A percentile compares a stretch with the other conserved stretches of the same genome.
phyloP scores from a whole-genome alignment of 2,797 vertebrate genomes.

The Chanos chanos region DNA sequence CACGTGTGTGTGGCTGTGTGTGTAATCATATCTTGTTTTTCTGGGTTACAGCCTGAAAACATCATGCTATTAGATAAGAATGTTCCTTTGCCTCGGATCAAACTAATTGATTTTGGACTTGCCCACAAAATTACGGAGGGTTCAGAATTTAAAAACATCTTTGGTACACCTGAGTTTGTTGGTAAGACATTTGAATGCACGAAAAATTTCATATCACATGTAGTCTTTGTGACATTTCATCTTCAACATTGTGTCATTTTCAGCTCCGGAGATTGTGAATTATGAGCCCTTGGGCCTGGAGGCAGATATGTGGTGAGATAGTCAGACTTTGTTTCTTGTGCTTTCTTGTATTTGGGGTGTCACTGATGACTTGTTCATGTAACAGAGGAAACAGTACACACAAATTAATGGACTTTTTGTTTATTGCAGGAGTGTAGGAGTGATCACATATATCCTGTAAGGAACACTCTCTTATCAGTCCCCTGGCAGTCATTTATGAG shows the following conservation, averaged over 20 bases:
- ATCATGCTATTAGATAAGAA: slow-evolving; percentile 95
- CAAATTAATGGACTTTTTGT: neutral
- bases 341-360: no score
- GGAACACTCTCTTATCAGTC: no score
- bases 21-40: slow-evolving; percentile 3
- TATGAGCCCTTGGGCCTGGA: slow-evolving; percentile 90
- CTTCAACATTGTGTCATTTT: slow-evolving; percentile 52
- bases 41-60: slow-evolving; percentile 85
- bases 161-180: slow-evolving; percentile 95
- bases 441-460: slow-evolving; percentile 98
- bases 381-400: neutral
- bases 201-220: neutral
- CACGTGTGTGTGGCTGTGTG: neutral
- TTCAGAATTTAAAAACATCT: slow-evolving; percentile 95
- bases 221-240: neutral
- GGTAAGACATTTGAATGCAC: slow-evolving; percentile 72
- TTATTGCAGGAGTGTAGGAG: slow-evolving; percentile 86
- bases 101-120: slow-evolving; percentile 94
- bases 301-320: slow-evolving; percentile 93
- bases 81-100: slow-evolving; percentile 83
- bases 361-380: slow-evolving; percentile 32
- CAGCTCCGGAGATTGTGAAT: slow-evolving; percentile 98
- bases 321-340: slow-evolving; percentile 23
- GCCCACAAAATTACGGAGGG: slow-evolving; percentile 91
- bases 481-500: no score